A percentile compares a stretch with the other conserved stretches of the same genome.
Conservation (phyloP, 2,113 vertebrate genomes). For the Myotis brandtii region DNA sequence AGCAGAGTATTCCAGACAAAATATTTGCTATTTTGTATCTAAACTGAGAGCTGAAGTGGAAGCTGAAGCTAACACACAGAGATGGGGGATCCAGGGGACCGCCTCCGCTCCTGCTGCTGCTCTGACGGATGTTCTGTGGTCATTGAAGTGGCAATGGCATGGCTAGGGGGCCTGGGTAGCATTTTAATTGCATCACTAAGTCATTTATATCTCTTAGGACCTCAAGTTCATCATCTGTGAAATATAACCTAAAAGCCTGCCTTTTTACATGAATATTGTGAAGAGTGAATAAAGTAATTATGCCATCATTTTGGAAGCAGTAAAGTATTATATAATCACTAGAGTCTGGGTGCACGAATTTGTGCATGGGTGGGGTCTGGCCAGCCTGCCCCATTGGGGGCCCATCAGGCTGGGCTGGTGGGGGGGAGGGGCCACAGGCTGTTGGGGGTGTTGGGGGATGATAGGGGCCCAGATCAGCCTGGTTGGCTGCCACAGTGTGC, state of each 20-base stretch:
- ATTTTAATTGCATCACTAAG: background rate
- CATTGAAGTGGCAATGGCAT: background rate
- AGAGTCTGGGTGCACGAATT: background rate
- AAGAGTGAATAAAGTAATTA: background rate
- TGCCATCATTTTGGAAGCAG: background rate
- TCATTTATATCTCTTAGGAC: background rate
- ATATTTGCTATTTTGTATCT: background rate
- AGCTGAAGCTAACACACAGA: background rate
- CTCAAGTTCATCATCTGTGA: background rate
- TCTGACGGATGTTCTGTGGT: background rate
- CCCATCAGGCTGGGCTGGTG: too few species aligned
- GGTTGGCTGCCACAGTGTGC: too few species aligned
- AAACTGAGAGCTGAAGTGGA: background rate
- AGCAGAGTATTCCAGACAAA: background rate
- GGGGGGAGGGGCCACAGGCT: too few species aligned
- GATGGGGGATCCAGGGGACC: background rate
- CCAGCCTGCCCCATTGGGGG: too few species aligned
- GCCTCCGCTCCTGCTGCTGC: background rate
- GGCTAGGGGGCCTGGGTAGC: background rate
- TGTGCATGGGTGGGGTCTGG: too few species aligned
- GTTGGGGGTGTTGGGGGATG: too few species aligned
- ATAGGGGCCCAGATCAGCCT: too few species aligned
- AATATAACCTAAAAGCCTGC: background rate
- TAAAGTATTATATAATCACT: background rate
- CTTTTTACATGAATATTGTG: slow-evolving; percentile 6